Evolutionary conservation across 2,113 vertebrate genomes (phyloP).

Genomic region (Theropithecus gelada): DNA sequence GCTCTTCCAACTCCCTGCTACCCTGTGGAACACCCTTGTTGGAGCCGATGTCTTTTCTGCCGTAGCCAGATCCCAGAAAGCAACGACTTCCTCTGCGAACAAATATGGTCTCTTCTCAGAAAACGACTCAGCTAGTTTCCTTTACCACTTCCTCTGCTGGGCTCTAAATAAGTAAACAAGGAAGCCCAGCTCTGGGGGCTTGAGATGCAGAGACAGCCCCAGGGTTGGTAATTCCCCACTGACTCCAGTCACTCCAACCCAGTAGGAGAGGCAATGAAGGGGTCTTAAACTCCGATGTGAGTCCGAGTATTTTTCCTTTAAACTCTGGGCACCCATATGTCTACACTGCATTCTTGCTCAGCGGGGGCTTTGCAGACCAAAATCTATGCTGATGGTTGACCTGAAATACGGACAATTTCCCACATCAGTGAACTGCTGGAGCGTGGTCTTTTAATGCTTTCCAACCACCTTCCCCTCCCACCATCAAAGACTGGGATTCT

Average conservation of each 20-base stretch:
- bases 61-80: constrained; percentile 68
- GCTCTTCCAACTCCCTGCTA: background rate
- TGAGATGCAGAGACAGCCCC: background rate
- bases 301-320: background rate
- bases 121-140: constrained; percentile 84
- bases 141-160: constrained; percentile 88
- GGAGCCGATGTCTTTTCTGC: background rate
- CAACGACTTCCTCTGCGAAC: constrained; percentile 80
- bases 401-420: constrained; percentile 6
- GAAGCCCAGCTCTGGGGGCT: constrained; percentile 74
- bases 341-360: background rate
- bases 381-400: background rate
- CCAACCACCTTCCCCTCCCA: background rate
- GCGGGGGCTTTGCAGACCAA: background rate
- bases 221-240: background rate
- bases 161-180: constrained; percentile 87
- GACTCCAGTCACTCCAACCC: background rate
- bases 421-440: background rate
- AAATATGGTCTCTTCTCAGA: constrained; percentile 87
- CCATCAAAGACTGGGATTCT: background rate
- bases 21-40: background rate
- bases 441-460: background rate
- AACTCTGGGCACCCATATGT: background rate
- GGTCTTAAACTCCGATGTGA: background rate
- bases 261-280: background rate